Evolutionary conservation across 2,888 invertebrate species (phyloP).

Genomic region (Beris morrisii): DNA sequence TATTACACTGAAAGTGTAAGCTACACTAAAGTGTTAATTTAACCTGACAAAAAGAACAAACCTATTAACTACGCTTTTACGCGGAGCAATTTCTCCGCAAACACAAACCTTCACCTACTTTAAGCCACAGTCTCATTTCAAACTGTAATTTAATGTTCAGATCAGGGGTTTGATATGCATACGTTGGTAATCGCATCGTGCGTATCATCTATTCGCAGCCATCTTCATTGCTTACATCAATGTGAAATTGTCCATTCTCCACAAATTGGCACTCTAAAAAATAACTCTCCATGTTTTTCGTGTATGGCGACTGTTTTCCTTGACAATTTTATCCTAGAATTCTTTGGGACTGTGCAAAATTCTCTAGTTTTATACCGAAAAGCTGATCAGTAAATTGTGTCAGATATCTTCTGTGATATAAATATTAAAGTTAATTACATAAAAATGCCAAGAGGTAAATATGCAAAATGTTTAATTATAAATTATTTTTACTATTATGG

Average conservation of each 20-base stretch:
- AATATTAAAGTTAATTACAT: background rate
- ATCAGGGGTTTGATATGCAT: no score
- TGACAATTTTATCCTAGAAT: conserved; percentile 7
- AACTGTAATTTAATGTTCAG: no score
- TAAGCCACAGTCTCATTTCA: no score
- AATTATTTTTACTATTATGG: no score
- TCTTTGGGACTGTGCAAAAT: background rate
- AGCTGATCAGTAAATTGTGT: background rate
- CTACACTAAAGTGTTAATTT: no score
- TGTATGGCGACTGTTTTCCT: conserved; percentile 18
- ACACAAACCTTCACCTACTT: no score
- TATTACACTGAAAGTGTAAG: no score
- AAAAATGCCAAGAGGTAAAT: conserved; percentile 24
- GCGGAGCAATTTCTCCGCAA: no score
- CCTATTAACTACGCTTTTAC: no score
- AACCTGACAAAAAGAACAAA: no score
- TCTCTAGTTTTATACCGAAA: background rate
- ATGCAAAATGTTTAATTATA: background rate
- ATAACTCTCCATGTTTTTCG: conserved; percentile 17
- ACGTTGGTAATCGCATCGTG: no score
- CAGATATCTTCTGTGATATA: conserved; percentile 18
- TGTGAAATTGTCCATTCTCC: conserved; percentile 11
- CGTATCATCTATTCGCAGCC: background rate
- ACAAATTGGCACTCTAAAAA: conserved; percentile 7
- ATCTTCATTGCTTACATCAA: background rate